These are phyloP conservation scores for Ylistrum balloti DNA, from an alignment of 1,140 invertebrate genomes.

Conservation along the genomic window DNA sequence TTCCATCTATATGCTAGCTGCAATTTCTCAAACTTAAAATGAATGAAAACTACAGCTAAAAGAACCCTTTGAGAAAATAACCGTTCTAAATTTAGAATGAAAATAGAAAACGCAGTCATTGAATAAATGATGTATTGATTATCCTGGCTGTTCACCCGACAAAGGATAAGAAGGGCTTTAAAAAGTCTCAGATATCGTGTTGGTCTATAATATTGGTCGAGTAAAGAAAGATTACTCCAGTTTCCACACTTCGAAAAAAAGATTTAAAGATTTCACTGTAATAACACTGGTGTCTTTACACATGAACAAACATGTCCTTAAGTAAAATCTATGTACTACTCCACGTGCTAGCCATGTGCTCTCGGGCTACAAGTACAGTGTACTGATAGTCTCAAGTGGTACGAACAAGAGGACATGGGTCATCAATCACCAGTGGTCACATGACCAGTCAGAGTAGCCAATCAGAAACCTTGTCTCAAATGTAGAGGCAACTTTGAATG, in stretches of 20 bases:
- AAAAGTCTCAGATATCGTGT: too few species aligned
- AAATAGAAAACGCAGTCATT: too few species aligned
- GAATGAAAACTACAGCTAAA: too few species aligned
- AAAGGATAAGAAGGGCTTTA: too few species aligned
- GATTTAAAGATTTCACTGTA: not conserved
- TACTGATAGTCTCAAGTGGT: not conserved
- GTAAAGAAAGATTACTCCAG: not conserved
- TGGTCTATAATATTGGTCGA: too few species aligned
- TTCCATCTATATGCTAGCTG: too few species aligned
- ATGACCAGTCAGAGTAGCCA: not conserved
- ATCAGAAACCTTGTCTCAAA: constrained; percentile 39
- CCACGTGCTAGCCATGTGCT: constrained; percentile 23
- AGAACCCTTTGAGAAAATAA: too few species aligned
- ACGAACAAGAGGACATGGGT: not conserved
- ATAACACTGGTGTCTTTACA: not conserved
- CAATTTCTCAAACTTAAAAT: too few species aligned
- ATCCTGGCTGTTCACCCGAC: too few species aligned
- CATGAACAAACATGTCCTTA: not conserved
- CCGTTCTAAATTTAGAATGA: too few species aligned
- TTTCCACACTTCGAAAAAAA: not conserved
- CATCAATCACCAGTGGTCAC: constrained; percentile 23
- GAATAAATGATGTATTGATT: too few species aligned
- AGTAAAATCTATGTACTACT: not conserved
- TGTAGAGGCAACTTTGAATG: constrained; percentile 13
- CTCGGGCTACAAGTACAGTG: not conserved